Base-by-base conservation (phyloP, 2,888 invertebrate species). In the Polylopha cassiicola region DNA sequence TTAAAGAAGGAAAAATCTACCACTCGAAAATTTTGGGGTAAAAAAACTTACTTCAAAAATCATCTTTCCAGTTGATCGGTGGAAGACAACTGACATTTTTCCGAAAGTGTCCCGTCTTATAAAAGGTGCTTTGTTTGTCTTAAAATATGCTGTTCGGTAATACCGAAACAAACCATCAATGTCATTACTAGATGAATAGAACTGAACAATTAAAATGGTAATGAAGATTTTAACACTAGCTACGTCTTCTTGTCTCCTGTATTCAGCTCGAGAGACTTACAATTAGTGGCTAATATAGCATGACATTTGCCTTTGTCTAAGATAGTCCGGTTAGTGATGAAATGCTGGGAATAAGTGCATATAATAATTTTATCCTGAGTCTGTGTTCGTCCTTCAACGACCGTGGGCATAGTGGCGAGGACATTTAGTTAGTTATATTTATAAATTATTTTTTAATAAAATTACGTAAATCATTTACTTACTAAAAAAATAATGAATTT, bases 101-200 rank as follows among this genome's bases (percentile, higher is more conserved):
- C 65, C 58, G 65, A 64, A 70, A 67, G 62, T 63, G 57, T 46
- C 62, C 55, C 67, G 51, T 63, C 73, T 82, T 85, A 74, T 84
- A 84, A 77, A 71, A 72, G 71, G 51, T 55, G 58, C 67, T 71
- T 77, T 75, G 73, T 76, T 74, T 66, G 63, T 61, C 51, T 50
- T 68, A 71, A 84, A 76, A 74, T 81, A 80, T 81, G 65, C 75
- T 65, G 67, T 79, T 74, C 76, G 65, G 77, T 74, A 78, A 82
- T 69, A 81, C 77, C 77, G 79, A 82, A 77, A 82, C 82, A 76
- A 84, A 84, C 71, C 71, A 74, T 71, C 84, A 84, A 84, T 84
- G 85, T 80, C 84, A 68, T 68, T 69, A 74, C 65, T 65, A 65
- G 58, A 61, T 76, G 77, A 81, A 82, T 72, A 76, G 77, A 50